Evolutionary conservation across 1,140 invertebrate genomes (phyloP).

Genomic region (Drosophila equinoxialis): DNA sequence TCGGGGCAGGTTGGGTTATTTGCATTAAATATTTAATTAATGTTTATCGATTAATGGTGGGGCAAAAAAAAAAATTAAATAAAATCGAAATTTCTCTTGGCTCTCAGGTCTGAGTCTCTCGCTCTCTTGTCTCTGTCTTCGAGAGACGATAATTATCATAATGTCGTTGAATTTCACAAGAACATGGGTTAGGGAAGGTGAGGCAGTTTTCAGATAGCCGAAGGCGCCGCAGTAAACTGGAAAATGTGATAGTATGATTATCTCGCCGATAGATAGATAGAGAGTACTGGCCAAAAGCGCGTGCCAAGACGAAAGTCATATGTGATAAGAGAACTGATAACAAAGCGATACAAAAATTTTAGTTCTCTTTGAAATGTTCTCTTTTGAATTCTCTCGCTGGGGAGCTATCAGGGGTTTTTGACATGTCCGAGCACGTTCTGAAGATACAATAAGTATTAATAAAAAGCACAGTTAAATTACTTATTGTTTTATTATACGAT

Average conservation of each 20-base stretch:
- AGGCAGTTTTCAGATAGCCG: too few species aligned
- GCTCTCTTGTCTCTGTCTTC: not conserved
- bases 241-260: slow-evolving; percentile 13
- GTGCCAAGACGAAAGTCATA: slow-evolving; percentile 2
- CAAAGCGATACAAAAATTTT: too few species aligned
- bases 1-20: slow-evolving; percentile 24
- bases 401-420: slow-evolving; percentile 26
- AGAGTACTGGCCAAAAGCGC: not conserved
- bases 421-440: slow-evolving; percentile 63
- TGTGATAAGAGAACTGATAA: slow-evolving; percentile 11
- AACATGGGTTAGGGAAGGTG: slow-evolving; percentile 18
- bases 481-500: slow-evolving; percentile 16
- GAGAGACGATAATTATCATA: slow-evolving; percentile 50
- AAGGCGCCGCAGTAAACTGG: not conserved
- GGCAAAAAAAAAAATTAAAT: too few species aligned
- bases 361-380: too few species aligned
- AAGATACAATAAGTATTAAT: slow-evolving; percentile 37
- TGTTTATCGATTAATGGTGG: slow-evolving; percentile 32
- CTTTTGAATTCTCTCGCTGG: not conserved
- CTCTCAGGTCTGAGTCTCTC: slow-evolving; percentile 7
- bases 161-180: slow-evolving; percentile 72
- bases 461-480: slow-evolving; percentile 44
- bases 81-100: slow-evolving; percentile 30
- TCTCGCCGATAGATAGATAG: not conserved
- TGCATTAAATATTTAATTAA: slow-evolving; percentile 59